These are phyloP conservation scores for Lacerta viridis DNA, from an alignment of 2,797 vertebrate genomes.

Conservation along the genomic window DNA sequence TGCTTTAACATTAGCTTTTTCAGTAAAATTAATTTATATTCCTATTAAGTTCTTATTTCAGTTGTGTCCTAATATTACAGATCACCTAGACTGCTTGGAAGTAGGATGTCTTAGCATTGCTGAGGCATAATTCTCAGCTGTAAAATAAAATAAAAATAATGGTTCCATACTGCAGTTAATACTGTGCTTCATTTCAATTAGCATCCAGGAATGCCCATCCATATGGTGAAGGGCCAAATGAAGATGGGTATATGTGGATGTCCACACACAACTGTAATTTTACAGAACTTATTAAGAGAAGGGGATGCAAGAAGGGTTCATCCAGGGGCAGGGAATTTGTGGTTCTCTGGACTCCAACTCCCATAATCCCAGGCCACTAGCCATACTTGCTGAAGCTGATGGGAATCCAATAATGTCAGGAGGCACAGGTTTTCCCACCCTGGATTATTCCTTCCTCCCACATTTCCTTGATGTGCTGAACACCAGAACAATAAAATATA, in stretches of 20 bases:
- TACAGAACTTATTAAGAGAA: background rate
- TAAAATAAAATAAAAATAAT: background rate
- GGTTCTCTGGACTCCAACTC: no score
- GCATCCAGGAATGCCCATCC: background rate
- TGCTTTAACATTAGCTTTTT: slow-evolving; percentile 27
- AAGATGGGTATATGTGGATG: no score
- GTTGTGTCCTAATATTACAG: background rate
- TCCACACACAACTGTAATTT: background rate
- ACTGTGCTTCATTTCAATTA: background rate
- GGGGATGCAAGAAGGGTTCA: background rate
- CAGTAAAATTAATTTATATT: background rate
- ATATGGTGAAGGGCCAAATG: background rate
- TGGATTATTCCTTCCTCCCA: background rate
- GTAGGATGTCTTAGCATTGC: background rate
- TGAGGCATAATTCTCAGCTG: background rate
- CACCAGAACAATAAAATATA: background rate
- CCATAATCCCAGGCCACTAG: no score
- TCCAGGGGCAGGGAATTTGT: no score
- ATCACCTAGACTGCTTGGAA: background rate
- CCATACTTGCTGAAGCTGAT: no score
- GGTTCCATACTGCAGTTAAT: background rate
- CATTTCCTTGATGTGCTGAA: background rate
- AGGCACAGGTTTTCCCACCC: background rate
- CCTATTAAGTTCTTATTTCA: slow-evolving; percentile 21
- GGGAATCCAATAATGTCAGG: no score